A percentile compares a stretch with the other conserved stretches of the same genome.
Conservation (phyloP, 2,888 invertebrate genomes). For the Himalopsyche anomala region DNA sequence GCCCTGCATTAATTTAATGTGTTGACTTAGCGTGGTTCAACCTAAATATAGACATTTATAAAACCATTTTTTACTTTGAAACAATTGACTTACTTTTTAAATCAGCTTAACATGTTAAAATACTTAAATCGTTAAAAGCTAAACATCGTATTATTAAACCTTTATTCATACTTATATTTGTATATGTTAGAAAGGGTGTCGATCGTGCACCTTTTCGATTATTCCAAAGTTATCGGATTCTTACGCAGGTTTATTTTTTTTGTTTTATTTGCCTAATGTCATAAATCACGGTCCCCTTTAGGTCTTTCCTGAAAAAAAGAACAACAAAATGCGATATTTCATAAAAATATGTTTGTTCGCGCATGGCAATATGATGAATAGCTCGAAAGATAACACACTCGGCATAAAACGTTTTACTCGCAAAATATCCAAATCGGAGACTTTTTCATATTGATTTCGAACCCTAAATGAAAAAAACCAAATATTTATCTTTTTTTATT, state of each 20-base stretch:
- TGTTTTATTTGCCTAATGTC: conserved; percentile 15
- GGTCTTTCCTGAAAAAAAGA: conserved; percentile 12
- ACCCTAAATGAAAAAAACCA: too few relatives aligned
- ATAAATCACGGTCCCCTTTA: not conserved
- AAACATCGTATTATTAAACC: too few relatives aligned
- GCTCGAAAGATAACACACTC: conserved; percentile 1
- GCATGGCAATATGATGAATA: conserved; percentile 9
- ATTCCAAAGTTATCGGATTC: not conserved
- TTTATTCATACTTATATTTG: too few relatives aligned
- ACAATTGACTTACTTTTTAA: too few relatives aligned
- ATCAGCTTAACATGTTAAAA: too few relatives aligned
- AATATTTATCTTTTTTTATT: too few relatives aligned
- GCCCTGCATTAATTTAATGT: too few relatives aligned
- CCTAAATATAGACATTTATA: too few relatives aligned
- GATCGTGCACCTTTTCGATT: not conserved
- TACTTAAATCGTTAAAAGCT: too few relatives aligned
- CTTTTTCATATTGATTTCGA: conserved; percentile 2
- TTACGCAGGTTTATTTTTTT: conserved; percentile 1
- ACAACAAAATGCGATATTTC: conserved; percentile 24
- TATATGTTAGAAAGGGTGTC: too few relatives aligned
- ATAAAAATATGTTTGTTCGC: conserved; percentile 31
- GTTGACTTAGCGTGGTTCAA: too few relatives aligned
- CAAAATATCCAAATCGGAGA: conserved; percentile 12
- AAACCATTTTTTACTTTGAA: too few relatives aligned
- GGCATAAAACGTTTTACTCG: conserved; percentile 5